Conservation (phyloP, 2,888 invertebrate species). For the Ligdia adustata region DNA sequence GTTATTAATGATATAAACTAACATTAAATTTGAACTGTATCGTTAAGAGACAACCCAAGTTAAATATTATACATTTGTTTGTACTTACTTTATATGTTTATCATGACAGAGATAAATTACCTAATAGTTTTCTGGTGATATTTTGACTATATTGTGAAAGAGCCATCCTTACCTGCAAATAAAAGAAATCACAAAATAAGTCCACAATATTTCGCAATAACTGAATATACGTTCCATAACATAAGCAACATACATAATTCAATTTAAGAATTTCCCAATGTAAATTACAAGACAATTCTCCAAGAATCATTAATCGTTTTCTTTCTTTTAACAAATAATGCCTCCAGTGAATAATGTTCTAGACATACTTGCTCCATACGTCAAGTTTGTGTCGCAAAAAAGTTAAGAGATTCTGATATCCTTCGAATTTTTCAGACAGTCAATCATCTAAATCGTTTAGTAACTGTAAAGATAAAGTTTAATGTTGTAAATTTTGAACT, state of each 20-base stretch:
- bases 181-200: slow-evolving; percentile 14
- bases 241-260: slow-evolving; percentile 2
- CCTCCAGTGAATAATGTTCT: not conserved
- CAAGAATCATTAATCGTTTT: slow-evolving; percentile 19
- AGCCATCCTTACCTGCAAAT: slow-evolving; percentile 26
- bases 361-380: not conserved
- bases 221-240: not conserved
- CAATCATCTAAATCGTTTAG: no score
- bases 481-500: no score
- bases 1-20: no score
- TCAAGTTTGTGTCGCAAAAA: slow-evolving; percentile 9
- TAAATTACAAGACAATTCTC: slow-evolving; percentile 6
- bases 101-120: no score
- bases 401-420: slow-evolving; percentile 4
- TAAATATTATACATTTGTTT: no score
- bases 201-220: not conserved
- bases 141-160: no score
- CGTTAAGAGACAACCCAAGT: no score
- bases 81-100: no score
- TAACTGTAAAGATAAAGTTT: no score
- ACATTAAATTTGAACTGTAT: no score
- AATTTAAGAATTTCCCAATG: slow-evolving; percentile 16
- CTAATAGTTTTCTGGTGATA: no score
- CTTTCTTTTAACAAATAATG: slow-evolving; percentile 13
- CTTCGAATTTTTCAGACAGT: slow-evolving; percentile 1